These are phyloP conservation scores for Amphipoea oculea DNA, from an alignment of 2,888 invertebrate genomes.

Conservation along the genomic window DNA sequence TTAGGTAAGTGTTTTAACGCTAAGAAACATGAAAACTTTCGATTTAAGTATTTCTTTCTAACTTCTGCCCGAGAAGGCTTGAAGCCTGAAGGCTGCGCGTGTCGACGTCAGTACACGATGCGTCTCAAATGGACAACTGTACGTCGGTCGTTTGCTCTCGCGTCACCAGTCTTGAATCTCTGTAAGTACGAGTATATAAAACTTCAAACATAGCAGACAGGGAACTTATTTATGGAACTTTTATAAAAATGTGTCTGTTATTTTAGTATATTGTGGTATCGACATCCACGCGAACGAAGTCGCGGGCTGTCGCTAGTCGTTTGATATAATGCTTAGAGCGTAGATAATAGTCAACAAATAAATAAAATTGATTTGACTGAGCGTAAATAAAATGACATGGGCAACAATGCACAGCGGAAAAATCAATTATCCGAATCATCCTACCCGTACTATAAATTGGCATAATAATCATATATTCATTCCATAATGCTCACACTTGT, in stretches of 20 bases:
- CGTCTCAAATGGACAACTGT: not conserved
- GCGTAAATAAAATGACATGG: not conserved
- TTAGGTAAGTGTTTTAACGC: too few relatives aligned
- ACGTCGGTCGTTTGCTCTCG: not conserved
- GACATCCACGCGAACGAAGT: not conserved
- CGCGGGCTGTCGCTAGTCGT: too few relatives aligned
- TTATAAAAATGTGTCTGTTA: not conserved
- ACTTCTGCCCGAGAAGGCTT: too few relatives aligned
- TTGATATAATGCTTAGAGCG: not conserved
- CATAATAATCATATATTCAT: not conserved
- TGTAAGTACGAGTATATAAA: not conserved
- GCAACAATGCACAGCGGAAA: constrained; percentile 2
- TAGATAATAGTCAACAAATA: too few relatives aligned
- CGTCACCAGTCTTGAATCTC: not conserved
- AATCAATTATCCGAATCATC: not conserved
- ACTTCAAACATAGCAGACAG: not conserved
- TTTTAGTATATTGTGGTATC: not conserved
- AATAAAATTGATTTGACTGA: not conserved
- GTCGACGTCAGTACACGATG: not conserved
- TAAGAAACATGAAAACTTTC: too few relatives aligned
- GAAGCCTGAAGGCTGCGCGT: not conserved
- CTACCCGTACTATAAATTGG: not conserved
- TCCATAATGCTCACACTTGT: not conserved
- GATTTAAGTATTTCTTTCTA: too few relatives aligned
- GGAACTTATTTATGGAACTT: not conserved